Conservation (phyloP, 1,140 invertebrate genomes). For the Neodiprion pinetum region DNA sequence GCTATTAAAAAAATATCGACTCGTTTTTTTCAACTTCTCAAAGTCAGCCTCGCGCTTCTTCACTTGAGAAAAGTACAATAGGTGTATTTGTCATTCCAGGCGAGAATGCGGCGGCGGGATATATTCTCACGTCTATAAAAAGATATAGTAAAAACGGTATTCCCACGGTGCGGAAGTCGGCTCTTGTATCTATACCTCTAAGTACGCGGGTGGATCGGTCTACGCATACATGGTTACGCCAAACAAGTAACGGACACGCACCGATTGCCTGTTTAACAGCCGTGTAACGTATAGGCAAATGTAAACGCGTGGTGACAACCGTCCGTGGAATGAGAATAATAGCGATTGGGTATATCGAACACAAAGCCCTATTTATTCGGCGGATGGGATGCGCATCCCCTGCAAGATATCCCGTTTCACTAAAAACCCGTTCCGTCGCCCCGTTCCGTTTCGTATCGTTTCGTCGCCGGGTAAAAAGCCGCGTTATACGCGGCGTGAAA, state of each 20-base stretch:
- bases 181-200: background rate
- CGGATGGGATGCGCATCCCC: background rate
- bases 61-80: no score
- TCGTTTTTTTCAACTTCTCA: no score
- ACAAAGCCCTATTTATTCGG: slow-evolving; percentile 14
- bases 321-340: slow-evolving; percentile 12
- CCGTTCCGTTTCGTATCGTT: background rate
- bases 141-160: background rate
- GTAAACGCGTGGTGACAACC: background rate
- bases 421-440: slow-evolving; percentile 9
- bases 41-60: no score
- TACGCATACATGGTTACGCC: background rate
- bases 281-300: no score
- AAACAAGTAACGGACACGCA: slow-evolving; percentile 8
- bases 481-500: no score
- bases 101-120: no score
- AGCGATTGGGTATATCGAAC: slow-evolving; percentile 11
- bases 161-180: background rate
- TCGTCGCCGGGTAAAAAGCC: no score
- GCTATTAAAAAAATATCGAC: no score
- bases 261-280: slow-evolving; percentile 6
- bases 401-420: slow-evolving; percentile 12
- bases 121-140: no score
- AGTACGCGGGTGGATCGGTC: no score
- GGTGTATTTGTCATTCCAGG: no score